phyloP scores from a whole-genome alignment of 2,888 invertebrate genomes.

The Glaucopsyche alexis region DNA sequence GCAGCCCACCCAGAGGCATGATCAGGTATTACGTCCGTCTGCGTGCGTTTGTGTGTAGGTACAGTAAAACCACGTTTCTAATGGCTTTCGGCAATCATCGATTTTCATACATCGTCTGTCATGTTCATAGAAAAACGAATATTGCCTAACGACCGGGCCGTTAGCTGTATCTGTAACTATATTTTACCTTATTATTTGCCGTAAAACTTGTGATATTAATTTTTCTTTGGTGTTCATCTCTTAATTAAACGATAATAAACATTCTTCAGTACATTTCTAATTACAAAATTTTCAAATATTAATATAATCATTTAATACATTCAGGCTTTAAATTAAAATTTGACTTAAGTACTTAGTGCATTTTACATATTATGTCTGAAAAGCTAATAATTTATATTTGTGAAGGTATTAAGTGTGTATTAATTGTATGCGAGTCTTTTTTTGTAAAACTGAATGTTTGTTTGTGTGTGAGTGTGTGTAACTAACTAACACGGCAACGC shows the following conservation, averaged over 20 bases:
- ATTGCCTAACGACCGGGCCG: too few relatives aligned
- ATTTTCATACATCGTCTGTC: too few relatives aligned
- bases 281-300: neutral
- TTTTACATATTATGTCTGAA: too few relatives aligned
- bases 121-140: too few relatives aligned
- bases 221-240: neutral
- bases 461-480: constrained; percentile 34
- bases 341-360: too few relatives aligned
- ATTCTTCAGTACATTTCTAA: neutral
- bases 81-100: too few relatives aligned
- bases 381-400: too few relatives aligned
- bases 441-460: constrained; percentile 31
- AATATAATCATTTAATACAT: neutral
- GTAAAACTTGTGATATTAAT: neutral
- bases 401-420: neutral
- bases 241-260: neutral
- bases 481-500: constrained; percentile 40
- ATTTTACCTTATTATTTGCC: too few relatives aligned
- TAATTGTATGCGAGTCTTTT: neutral
- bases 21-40: constrained; percentile 43
- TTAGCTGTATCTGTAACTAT: neutral
- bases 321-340: neutral
- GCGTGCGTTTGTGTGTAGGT: neutral
- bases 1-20: constrained; percentile 39
- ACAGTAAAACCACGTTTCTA: too few relatives aligned